Conservation (phyloP, 2,113 vertebrate species). For the Nothocercus nigrocapillus region DNA sequence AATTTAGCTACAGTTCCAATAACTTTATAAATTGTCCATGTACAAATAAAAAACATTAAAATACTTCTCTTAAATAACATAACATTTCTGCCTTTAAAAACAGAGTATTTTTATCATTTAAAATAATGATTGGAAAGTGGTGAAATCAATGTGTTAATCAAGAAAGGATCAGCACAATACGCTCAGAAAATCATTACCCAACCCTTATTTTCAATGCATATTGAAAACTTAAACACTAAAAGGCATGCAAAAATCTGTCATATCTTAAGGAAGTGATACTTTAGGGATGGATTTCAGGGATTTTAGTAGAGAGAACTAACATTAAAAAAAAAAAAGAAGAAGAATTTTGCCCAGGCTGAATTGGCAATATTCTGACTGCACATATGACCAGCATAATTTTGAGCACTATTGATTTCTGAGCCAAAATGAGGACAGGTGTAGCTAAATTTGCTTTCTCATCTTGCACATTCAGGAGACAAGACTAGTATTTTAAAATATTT, state of each 20-base stretch:
- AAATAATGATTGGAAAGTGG: background rate
- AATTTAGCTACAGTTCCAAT: background rate
- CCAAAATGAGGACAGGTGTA: fast-evolving
- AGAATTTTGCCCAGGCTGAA: background rate
- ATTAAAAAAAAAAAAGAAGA: background rate
- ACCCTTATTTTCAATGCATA: background rate
- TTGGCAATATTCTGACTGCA: background rate
- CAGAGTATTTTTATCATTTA: background rate
- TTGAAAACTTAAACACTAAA: background rate
- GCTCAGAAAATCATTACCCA: background rate
- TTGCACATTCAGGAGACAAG: background rate
- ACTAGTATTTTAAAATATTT: background rate
- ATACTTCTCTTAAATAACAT: background rate
- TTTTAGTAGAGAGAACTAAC: background rate
- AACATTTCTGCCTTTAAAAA: background rate
- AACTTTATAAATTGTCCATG: background rate
- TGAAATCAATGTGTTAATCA: background rate
- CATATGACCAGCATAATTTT: background rate
- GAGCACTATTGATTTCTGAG: background rate
- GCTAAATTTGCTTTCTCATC: background rate
- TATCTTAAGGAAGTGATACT: background rate
- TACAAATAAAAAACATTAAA: background rate
- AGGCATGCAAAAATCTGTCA: background rate
- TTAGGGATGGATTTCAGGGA: background rate
- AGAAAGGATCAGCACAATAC: background rate